Evolutionary conservation across 2,797 vertebrate genomes (phyloP).

Genomic region (Columba guinea): DNA sequence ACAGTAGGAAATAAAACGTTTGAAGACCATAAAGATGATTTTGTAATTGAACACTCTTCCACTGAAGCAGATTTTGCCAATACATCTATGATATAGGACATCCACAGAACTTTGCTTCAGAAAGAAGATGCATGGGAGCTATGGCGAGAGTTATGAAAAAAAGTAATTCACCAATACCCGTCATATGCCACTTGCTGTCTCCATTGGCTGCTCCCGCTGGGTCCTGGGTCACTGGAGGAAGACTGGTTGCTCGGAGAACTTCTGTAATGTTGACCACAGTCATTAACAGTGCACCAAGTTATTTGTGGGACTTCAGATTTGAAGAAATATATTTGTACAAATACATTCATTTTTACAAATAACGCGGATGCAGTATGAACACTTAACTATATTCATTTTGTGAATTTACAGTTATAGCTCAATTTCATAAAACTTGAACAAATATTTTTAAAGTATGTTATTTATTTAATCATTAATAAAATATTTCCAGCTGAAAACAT

Average conservation of each 20-base stretch:
- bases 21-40: not conserved
- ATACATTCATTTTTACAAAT: not conserved
- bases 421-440: not conserved
- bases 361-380: not conserved
- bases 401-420: not conserved
- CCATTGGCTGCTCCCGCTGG: conserved; percentile 89
- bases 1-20: not conserved
- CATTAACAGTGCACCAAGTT: conserved; percentile 73
- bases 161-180: conserved; percentile 76
- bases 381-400: not conserved
- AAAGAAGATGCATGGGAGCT: not conserved
- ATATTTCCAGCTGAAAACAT: not conserved
- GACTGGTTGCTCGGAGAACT: conserved; percentile 98
- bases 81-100: not conserved
- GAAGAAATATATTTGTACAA: conserved; percentile 22
- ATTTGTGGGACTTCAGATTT: conserved; percentile 72
- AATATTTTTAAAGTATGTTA: not conserved
- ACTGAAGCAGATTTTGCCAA: not conserved
- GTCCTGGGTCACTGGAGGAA: conserved; percentile 95
- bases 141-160: not conserved
- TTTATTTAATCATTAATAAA: not conserved
- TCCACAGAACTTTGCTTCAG: not conserved
- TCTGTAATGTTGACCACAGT: conserved; percentile 83
- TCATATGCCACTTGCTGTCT: conserved; percentile 92
- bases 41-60: not conserved